A percentile compares a stretch with the other conserved stretches of the same genome.
Conservation (phyloP, 2,888 invertebrate species). For the Tupiocoris notatus region DNA sequence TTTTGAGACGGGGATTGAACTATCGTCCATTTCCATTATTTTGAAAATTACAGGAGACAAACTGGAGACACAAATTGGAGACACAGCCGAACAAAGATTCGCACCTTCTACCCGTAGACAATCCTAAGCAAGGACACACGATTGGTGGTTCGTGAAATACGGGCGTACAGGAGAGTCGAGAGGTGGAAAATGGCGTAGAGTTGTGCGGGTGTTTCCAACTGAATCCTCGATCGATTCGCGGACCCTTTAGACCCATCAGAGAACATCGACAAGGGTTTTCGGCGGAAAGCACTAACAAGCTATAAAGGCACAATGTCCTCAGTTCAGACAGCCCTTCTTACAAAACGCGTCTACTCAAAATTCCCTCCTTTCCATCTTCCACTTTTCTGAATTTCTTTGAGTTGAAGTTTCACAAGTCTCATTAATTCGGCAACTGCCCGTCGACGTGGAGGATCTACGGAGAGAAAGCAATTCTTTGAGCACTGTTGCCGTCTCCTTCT, state of each 20-base stretch:
- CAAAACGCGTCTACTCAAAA: slow-evolving; percentile 10
- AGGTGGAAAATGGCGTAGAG: neutral
- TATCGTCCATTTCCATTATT: too few relatives aligned
- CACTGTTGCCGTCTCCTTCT: slow-evolving; percentile 17
- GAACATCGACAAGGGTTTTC: slow-evolving; percentile 35
- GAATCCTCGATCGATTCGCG: slow-evolving; percentile 34
- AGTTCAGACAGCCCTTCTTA: slow-evolving; percentile 10
- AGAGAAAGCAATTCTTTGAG: slow-evolving; percentile 29
- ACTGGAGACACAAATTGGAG: too few relatives aligned
- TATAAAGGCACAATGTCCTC: slow-evolving; percentile 40
- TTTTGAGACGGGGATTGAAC: too few relatives aligned
- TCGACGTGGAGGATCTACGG: slow-evolving; percentile 10
- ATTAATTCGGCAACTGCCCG: slow-evolving; percentile 38
- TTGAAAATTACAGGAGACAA: too few relatives aligned
- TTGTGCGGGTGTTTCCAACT: neutral
- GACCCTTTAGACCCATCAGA: slow-evolving; percentile 16
- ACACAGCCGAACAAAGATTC: too few relatives aligned
- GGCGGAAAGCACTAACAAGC: slow-evolving; percentile 42
- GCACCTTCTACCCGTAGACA: neutral
- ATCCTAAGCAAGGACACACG: neutral
- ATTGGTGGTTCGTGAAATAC: neutral
- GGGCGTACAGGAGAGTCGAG: neutral
- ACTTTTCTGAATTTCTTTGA: slow-evolving; percentile 39
- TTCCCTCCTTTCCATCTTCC: neutral
- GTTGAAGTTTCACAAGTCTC: slow-evolving; percentile 40